Evolutionary conservation across 1,140 invertebrate species (phyloP), one percentile per base, ranked within the genome.

Genomic region (Pogonomyrmex californicus): DNA sequence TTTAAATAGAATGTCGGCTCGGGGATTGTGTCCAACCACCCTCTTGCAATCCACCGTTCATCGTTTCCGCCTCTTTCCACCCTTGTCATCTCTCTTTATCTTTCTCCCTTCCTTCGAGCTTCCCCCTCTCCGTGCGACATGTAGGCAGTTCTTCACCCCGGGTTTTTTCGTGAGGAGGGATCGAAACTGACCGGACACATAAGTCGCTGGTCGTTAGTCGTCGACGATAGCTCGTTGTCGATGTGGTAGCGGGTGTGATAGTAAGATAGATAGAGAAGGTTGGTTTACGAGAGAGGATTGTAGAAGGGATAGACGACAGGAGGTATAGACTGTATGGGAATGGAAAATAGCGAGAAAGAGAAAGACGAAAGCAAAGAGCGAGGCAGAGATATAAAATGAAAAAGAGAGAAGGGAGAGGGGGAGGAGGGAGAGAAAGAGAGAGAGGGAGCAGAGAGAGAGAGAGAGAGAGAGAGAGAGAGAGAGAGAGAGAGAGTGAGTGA

Each of bases 1-100:
- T 94, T 94, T 95, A 95, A 94, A 94, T 95, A 94, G 93, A 94
- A 93, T 93, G 87, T 94, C 94, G 94, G 94, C 93, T 71, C 44
- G 93, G 88, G 91, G 92, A 89, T 93, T 86, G 87, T 91, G 91
- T 93, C 87, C 91, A 91, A 89, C 82, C 86, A 76, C 62, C 56
- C 58, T 86, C 76, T 83, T 47, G 58, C 83, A 47, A 54, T 36
- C 36, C 41, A 38, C 41, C 71, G 47, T 73, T 71, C 14, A 47
- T 82, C 58, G 17, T 41, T 38, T 51, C 49, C n/a, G n/a, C n/a
- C 71, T 79, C 44, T 65, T 81, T 62, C 86, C 14, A 58, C 86
- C 60, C 87, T 88, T 81, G 76, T 88, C 78, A 41, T 79, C 78
- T 79, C 41, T 68, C 56, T 88, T 88, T 78, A 66, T 56, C 44